Base-by-base conservation (phyloP, 64 coral and sea anemone species). In the Actinia equina region DNA sequence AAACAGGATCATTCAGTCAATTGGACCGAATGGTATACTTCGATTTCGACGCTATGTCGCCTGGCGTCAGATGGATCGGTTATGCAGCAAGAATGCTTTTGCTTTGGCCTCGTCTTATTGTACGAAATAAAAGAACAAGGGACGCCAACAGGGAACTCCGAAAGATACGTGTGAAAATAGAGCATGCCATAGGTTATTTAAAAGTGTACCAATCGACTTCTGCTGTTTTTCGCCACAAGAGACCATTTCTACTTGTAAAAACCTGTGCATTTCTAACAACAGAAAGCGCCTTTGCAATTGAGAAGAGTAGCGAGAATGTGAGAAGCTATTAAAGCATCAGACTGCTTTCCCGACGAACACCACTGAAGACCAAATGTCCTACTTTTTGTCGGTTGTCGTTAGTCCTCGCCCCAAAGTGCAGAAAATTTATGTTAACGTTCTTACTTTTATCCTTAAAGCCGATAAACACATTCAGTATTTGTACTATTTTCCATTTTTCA, bases 171-270 rank as follows among this genome's bases (percentile, higher is more conserved):
- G 52, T 58, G 15, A 57, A 19, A 55, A 51, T 84, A 17, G 82
- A 84, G 27, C 45, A 84, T 37, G 49, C 15, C 51, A 84, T 84
- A 27, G 82, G 82, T n/a, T 56, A 19, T 27, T 59, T 84, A 20
- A 55, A 84, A 14, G 49, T 53, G 14, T 84, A 84, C 57, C 17
- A 51, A 15, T 84, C 82, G 4, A 57, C 27, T 19, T 84, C 82
- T 30, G 52, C 82, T n/a, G n/a, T 30, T 20, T 84, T 84, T 23
- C 82, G 82, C 20, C 49, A 84, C 19, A 84, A 30, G 51, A 53
- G 82, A n/a, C 82, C 82, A 23, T 84, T 84, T 85, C 18, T 85
- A 42, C 83, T 85, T 41, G 83, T 85, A 22, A n/a, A 58, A 58
- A 85, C 83, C 6, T 85, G 83, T 85, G 55, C 20, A 55, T 60